Base-by-base conservation (phyloP, 2,888 invertebrate species). In the Amiota minor region DNA sequence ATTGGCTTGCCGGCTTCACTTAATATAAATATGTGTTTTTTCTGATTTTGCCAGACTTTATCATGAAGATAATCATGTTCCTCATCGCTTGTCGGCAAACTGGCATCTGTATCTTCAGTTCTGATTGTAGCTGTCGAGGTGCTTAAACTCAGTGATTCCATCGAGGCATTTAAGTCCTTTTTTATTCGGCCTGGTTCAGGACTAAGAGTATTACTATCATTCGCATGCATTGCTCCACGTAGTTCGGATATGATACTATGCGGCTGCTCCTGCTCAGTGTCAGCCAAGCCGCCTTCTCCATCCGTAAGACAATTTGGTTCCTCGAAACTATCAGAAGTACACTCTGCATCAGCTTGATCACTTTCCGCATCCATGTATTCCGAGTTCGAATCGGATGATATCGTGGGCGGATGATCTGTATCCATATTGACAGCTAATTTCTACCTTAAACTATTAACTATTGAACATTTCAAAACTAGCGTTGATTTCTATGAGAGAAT, bases 1-100 rank as follows among this genome's bases (percentile, higher is more conserved):
- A 99, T 97, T 16, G 98, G 98, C 90, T 99, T 99, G 2, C 98
- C 98, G 12, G 98, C 97, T 84, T 96, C 95, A 89, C 98, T 98
- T 49, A 98, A 89, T 81, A 99, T 95, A 88, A 99, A 98, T 47
- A 99, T 93, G 90, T 98, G 98, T 88, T 97, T 97, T 75, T 94
- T 94, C 83, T 96, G 94, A 56, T 93, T 92, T 23, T 95, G 92
- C 93, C 98, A 95, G 74, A 94, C 93, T 56, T 92, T 92, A 80
- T 93, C 93, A 81, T 92, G 92, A 72, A 94, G 88, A 79, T 94
- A 94, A 68, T 86, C 86, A 79, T 92, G 92, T 10, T 73, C 64
- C 93, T 68, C 67, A 8, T 68, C 67, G 10, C 75, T 92, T 92
- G 55, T 87, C 78, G 23, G 68, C 75, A 76, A 9, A 72, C 79